These are phyloP conservation scores for Pectinophora gossypiella DNA, from an alignment of 1,140 invertebrate genomes.

Conservation along the genomic window DNA sequence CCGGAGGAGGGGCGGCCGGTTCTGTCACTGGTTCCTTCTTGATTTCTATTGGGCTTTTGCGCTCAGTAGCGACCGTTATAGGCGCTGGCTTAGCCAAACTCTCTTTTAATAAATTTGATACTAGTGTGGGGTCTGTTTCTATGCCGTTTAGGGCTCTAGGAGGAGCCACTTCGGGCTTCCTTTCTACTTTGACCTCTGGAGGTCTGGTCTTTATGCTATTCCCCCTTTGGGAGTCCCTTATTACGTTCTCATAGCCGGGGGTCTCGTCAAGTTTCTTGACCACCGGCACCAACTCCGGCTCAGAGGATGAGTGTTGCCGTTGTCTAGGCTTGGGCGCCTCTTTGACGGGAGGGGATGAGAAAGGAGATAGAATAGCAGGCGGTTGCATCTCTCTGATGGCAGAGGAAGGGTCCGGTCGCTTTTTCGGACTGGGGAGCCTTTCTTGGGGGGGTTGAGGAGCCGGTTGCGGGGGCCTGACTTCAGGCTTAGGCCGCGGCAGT, in stretches of 20 bases:
- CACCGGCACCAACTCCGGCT: conserved; percentile 57
- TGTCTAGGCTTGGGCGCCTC: conserved; percentile 35
- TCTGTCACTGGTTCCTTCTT: conserved; percentile 43
- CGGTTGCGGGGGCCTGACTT: conserved; percentile 17
- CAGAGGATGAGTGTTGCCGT: conserved; percentile 44
- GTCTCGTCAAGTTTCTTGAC: conserved; percentile 68
- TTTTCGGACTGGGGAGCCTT: conserved; percentile 44
- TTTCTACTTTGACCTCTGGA: conserved; percentile 17
- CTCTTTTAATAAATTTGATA: conserved; percentile 69
- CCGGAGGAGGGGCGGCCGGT: conserved; percentile 9
- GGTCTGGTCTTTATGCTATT: conserved; percentile 32
- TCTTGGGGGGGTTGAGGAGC: conserved; percentile 15
- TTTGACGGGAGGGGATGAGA: conserved; percentile 50
- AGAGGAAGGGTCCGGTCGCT: conserved; percentile 41
- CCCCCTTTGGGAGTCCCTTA: conserved; percentile 51
- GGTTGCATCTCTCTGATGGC: conserved; percentile 61
- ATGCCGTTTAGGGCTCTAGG: conserved; percentile 51
- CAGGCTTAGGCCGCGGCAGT: conserved; percentile 20
- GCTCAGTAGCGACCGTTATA: conserved; percentile 52
- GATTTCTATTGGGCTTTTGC: conserved; percentile 43
- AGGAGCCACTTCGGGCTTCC: conserved; percentile 28
- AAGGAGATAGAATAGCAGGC: conserved; percentile 59
- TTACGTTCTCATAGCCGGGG: conserved; percentile 57
- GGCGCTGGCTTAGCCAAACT: conserved; percentile 60
- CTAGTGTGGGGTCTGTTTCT: conserved; percentile 67